phyloP scores from a whole-genome alignment of 2,888 invertebrate genomes.

The Chrysolina oricalcia region DNA sequence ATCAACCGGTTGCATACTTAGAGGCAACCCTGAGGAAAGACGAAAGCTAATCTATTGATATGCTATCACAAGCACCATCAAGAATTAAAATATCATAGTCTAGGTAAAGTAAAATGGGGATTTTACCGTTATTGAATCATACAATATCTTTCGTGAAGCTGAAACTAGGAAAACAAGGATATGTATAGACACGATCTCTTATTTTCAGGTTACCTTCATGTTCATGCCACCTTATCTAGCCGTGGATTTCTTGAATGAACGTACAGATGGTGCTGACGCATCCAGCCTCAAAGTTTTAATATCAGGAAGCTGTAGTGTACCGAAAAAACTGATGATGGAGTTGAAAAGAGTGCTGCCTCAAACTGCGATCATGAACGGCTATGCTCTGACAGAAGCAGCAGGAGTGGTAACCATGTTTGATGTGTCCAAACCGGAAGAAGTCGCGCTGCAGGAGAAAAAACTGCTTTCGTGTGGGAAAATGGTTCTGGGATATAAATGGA shows the following conservation, averaged over 20 bases:
- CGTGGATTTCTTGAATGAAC: constrained; percentile 42
- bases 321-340: constrained; percentile 36
- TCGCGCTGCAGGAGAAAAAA: constrained; percentile 38
- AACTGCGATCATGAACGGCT: constrained; percentile 34
- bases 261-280: constrained; percentile 20
- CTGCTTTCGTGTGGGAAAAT: constrained; percentile 48
- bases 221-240: constrained; percentile 63
- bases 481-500: constrained; percentile 38
- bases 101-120: too few relatives aligned
- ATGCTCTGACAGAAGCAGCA: constrained; percentile 46
- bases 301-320: constrained; percentile 40
- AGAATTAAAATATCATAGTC: too few relatives aligned
- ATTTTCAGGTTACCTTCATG: constrained; percentile 59
- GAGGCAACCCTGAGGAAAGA: too few relatives aligned
- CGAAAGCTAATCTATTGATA: too few relatives aligned
- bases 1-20: too few relatives aligned
- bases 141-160: too few relatives aligned
- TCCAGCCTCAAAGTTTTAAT: constrained; percentile 34
- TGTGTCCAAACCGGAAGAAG: constrained; percentile 30
- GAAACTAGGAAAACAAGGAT: too few relatives aligned
- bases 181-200: too few relatives aligned
- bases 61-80: too few relatives aligned
- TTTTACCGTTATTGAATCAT: too few relatives aligned
- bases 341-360: constrained; percentile 38
- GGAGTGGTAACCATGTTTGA: constrained; percentile 32